phyloP scores from a whole-genome alignment of 2,888 invertebrate genomes.

The Drosophila tanythrix region DNA sequence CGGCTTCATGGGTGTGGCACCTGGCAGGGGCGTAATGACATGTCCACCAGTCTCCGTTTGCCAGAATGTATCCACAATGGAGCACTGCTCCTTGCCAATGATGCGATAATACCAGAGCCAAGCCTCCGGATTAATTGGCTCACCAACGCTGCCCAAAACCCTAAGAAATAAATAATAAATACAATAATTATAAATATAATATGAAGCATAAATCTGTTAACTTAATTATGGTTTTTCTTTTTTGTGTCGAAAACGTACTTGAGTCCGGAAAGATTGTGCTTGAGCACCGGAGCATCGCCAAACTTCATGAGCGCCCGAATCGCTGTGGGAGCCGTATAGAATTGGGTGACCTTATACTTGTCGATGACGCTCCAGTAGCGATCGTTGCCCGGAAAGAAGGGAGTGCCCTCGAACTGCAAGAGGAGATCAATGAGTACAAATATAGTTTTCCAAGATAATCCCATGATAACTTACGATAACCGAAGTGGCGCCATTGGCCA shows the following conservation, averaged over 20 bases:
- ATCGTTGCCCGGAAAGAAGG: slow-evolving; percentile 96
- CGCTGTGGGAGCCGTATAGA: slow-evolving; percentile 99
- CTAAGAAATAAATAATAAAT: slow-evolving; percentile 85
- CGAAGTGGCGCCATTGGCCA: slow-evolving; percentile 96
- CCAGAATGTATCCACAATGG: slow-evolving; percentile 99
- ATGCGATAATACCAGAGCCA: slow-evolving; percentile 97
- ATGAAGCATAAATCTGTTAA: slow-evolving; percentile 70
- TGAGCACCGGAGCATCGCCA: slow-evolving; percentile 93
- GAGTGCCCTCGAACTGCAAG: slow-evolving; percentile 96
- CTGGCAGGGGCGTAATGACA: slow-evolving; percentile 97
- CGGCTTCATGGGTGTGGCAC: slow-evolving; percentile 98
- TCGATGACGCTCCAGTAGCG: slow-evolving; percentile 97
- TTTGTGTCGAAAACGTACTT: slow-evolving; percentile 71
- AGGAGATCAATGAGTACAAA: slow-evolving; percentile 48
- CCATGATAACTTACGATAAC: slow-evolving; percentile 90
- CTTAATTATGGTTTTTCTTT: neutral
- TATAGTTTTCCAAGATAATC: neutral
- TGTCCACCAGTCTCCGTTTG: slow-evolving; percentile 99
- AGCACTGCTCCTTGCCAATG: slow-evolving; percentile 93
- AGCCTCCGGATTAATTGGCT: slow-evolving; percentile 99
- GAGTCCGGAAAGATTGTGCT: slow-evolving; percentile 85
- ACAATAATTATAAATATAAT: neutral
- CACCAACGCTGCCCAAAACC: slow-evolving; percentile 98
- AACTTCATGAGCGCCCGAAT: slow-evolving; percentile 98
- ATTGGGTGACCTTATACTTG: slow-evolving; percentile 97